Conservation (phyloP, 1,140 invertebrate genomes). For the Drosophila rufa region DNA sequence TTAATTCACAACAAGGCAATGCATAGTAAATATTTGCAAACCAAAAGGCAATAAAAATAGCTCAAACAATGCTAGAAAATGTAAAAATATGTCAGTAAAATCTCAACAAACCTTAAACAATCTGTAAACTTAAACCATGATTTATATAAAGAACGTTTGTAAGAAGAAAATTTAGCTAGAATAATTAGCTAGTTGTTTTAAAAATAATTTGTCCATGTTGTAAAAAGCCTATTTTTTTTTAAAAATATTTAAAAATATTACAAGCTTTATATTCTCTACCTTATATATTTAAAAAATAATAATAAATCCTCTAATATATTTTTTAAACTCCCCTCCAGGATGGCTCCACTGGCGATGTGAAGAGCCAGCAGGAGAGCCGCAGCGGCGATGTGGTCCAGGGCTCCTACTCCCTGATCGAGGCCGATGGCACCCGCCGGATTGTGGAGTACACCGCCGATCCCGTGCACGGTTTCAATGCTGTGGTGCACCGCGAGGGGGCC, state of each 20-base stretch:
- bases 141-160: too few species aligned
- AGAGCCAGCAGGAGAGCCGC: conserved; percentile 87
- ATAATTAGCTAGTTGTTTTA: too few species aligned
- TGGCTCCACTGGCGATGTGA: conserved; percentile 87
- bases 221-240: too few species aligned
- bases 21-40: neutral
- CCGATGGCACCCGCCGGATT: conserved; percentile 86
- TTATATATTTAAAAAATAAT: too few species aligned
- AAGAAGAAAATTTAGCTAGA: too few species aligned
- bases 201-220: too few species aligned
- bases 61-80: neutral
- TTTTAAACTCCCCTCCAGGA: conserved; percentile 75
- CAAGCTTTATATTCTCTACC: too few species aligned
- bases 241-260: too few species aligned
- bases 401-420: conserved; percentile 87
- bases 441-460: conserved; percentile 87
- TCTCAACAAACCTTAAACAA: too few species aligned
- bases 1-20: conserved; percentile 5
- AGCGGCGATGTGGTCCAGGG: conserved; percentile 87
- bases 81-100: neutral
- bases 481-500: conserved; percentile 85
- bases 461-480: conserved; percentile 86
- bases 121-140: too few species aligned
- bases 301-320: neutral
- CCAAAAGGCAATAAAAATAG: neutral